Conservation (phyloP, 2,888 invertebrate genomes). For the Hylaea fasciaria region DNA sequence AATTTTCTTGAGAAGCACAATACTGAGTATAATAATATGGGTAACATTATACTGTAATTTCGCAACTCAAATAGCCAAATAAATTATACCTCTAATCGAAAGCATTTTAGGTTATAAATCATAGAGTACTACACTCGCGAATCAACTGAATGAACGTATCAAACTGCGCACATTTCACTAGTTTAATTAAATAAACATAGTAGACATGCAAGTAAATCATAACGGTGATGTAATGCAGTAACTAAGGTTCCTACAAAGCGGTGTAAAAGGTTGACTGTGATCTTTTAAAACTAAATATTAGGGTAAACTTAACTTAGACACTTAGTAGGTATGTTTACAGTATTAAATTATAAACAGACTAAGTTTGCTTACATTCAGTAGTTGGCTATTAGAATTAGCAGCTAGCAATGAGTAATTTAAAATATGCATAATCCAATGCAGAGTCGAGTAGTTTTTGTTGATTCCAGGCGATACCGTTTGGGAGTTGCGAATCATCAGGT, state of each 20-base stretch:
- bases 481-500: too few species aligned
- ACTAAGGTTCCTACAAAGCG: slow-evolving; percentile 15
- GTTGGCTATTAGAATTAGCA: too few species aligned
- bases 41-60: slow-evolving; percentile 2
- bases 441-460: neutral
- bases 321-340: too few species aligned
- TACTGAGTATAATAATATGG: slow-evolving; percentile 1
- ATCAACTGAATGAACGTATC: slow-evolving; percentile 21
- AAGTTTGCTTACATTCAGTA: too few species aligned
- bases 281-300: too few species aligned
- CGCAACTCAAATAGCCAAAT: slow-evolving; percentile 11
- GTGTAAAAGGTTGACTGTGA: neutral
- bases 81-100: slow-evolving; percentile 18
- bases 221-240: slow-evolving; percentile 4
- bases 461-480: neutral
- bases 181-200: slow-evolving; percentile 26
- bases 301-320: too few species aligned
- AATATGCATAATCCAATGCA: too few species aligned
- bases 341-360: too few species aligned
- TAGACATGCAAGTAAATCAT: slow-evolving; percentile 26
- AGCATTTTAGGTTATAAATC: slow-evolving; percentile 28
- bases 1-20: neutral
- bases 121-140: slow-evolving; percentile 18
- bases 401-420: too few species aligned
- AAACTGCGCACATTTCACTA: slow-evolving; percentile 17